Conservation (phyloP, 2,888 invertebrate species). For the Patella ulyssiponensis region DNA sequence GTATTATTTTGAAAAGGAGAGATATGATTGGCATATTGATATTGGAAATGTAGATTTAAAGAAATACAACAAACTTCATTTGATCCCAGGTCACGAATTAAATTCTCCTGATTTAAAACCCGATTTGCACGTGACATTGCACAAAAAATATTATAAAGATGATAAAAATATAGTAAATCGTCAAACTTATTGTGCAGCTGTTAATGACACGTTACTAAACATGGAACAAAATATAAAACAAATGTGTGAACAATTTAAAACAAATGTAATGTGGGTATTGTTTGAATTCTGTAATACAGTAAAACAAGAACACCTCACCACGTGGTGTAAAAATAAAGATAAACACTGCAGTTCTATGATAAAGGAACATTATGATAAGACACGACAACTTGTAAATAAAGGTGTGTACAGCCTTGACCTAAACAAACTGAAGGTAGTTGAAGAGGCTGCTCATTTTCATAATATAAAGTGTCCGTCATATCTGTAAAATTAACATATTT, state of each 20-base stretch:
- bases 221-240: not conserved
- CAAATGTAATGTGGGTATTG: not conserved
- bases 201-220: not conserved
- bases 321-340: constrained; percentile 5
- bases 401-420: constrained; percentile 3
- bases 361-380: not conserved
- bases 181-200: not conserved
- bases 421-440: not conserved
- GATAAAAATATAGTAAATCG: not conserved
- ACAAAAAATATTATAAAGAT: not conserved
- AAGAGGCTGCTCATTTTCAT: not conserved
- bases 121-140: not conserved
- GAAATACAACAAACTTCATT: not conserved
- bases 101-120: not conserved
- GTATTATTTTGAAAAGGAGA: not conserved
- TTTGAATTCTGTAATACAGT: not conserved
- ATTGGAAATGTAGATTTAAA: not conserved
- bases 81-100: not conserved
- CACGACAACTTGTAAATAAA: not conserved
- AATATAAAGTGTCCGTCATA: not conserved
- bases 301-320: not conserved
- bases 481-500: not conserved
- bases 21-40: not conserved
- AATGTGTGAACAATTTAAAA: not conserved
- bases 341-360: not conserved